These are phyloP conservation scores for Nephrotoma flavescens DNA, from an alignment of 2,888 invertebrate genomes.

Conservation along the genomic window DNA sequence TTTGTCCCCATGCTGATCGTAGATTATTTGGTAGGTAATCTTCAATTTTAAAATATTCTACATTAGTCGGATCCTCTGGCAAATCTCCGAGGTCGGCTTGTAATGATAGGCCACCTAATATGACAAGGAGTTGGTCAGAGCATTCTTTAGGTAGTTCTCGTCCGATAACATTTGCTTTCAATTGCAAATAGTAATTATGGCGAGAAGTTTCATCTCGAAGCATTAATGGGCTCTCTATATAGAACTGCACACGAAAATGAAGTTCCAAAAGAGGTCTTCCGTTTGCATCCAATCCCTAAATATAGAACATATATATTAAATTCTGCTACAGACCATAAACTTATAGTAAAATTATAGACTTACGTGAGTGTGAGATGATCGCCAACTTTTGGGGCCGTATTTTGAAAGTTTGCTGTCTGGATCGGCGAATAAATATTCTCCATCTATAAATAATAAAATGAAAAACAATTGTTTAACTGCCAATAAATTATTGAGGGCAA, in stretches of 20 bases:
- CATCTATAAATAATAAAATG: slow-evolving; percentile 53
- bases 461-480: neutral
- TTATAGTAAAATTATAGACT: slow-evolving; percentile 27
- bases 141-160: slow-evolving; percentile 42
- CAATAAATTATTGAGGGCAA: neutral
- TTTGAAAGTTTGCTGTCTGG: slow-evolving; percentile 90
- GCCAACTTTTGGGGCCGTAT: slow-evolving; percentile 93
- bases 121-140: slow-evolving; percentile 50
- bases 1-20: slow-evolving; percentile 37
- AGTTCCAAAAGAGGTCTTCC: slow-evolving; percentile 79
- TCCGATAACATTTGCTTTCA: slow-evolving; percentile 72
- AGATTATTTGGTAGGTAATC: slow-evolving; percentile 67
- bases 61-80: slow-evolving; percentile 30
- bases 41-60: slow-evolving; percentile 61
- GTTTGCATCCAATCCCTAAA: slow-evolving; percentile 76
- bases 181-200: slow-evolving; percentile 88
- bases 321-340: neutral
- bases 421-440: slow-evolving; percentile 91
- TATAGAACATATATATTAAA: slow-evolving; percentile 12
- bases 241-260: slow-evolving; percentile 85
- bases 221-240: slow-evolving; percentile 81
- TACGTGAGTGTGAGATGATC: slow-evolving; percentile 82
- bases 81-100: slow-evolving; percentile 87
- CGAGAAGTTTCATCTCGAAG: slow-evolving; percentile 83
- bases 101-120: slow-evolving; percentile 76